These are phyloP conservation scores for Caenorhabditis sp. DNA, from an alignment of 2,888 invertebrate species.

Conservation along the genomic window DNA sequence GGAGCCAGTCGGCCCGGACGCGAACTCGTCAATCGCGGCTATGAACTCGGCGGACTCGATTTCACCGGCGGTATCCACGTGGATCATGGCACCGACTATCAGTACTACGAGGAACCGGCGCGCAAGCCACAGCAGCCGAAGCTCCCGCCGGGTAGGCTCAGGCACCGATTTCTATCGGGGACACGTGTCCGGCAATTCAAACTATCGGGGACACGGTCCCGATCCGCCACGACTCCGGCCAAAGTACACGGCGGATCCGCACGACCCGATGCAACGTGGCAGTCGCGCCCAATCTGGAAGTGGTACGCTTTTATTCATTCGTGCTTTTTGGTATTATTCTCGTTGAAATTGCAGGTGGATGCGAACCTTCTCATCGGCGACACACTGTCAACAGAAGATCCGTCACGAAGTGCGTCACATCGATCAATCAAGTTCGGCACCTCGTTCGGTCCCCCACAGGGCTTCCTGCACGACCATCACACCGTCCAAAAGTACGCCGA, in stretches of 20 bases:
- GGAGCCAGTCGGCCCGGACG: slow-evolving; percentile 56
- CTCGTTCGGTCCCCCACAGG: slow-evolving; percentile 70
- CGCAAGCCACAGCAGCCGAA: slow-evolving; percentile 54
- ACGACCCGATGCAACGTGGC: slow-evolving; percentile 72
- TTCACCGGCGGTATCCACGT: slow-evolving; percentile 62
- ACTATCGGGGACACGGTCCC: slow-evolving; percentile 76
- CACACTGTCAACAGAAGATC: slow-evolving; percentile 75
- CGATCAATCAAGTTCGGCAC: slow-evolving; percentile 72
- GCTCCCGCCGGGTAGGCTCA: slow-evolving; percentile 59
- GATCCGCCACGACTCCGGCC: slow-evolving; percentile 73
- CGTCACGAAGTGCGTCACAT: slow-evolving; percentile 61
- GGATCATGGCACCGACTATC: slow-evolving; percentile 61
- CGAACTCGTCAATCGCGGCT: slow-evolving; percentile 54
- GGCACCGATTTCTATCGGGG: slow-evolving; percentile 67
- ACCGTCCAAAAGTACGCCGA: slow-evolving; percentile 43
- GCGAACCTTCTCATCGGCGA: slow-evolving; percentile 69
- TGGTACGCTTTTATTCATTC: no score
- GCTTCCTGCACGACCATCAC: slow-evolving; percentile 73
- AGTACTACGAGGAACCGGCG: slow-evolving; percentile 53
- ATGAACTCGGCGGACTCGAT: slow-evolving; percentile 69
- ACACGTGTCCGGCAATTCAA: slow-evolving; percentile 59
- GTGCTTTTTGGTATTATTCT: no score
- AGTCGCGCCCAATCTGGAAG: slow-evolving; percentile 69
- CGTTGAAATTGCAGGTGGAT: slow-evolving; percentile 44
- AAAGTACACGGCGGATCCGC: slow-evolving; percentile 73